Conservation (phyloP, 2,888 invertebrate genomes). For the Dastarcus helophoroides region DNA sequence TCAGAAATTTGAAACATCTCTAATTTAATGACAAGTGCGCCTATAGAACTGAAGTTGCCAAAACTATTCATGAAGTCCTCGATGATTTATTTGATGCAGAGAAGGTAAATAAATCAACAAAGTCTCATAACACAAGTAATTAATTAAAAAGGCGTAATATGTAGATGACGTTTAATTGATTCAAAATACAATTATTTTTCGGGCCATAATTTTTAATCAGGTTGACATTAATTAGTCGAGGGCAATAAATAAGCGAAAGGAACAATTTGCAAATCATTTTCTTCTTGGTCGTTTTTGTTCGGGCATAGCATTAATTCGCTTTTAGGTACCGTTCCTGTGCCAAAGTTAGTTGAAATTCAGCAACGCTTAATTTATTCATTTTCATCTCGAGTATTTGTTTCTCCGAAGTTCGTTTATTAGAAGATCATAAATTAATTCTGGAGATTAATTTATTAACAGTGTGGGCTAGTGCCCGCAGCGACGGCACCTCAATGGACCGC, state of each 20-base stretch:
- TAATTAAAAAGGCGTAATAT: constrained; percentile 11
- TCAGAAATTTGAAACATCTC: too few relatives aligned
- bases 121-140: constrained; percentile 3
- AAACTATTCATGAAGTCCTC: too few relatives aligned
- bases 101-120: too few relatives aligned
- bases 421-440: constrained; percentile 30
- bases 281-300: constrained; percentile 25
- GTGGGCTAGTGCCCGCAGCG: constrained; percentile 13
- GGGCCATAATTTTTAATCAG: constrained; percentile 22
- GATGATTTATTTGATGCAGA: too few relatives aligned
- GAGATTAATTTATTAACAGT: constrained; percentile 28
- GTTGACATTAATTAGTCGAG: constrained; percentile 25
- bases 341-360: constrained; percentile 23
- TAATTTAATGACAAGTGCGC: too few relatives aligned
- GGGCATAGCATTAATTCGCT: constrained; percentile 29
- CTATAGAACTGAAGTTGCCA: too few relatives aligned
- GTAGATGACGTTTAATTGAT: constrained; percentile 10
- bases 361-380: constrained; percentile 28
- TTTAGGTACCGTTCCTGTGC: constrained; percentile 22
- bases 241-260: constrained; percentile 24
- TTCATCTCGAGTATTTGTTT: constrained; percentile 27
- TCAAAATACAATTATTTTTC: constrained; percentile 10
- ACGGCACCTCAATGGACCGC: constrained; percentile 12
- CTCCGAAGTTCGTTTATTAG: constrained; percentile 28
- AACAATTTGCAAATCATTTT: constrained; percentile 28